Evolutionary conservation across 2,888 invertebrate species (phyloP).

Genomic region (Gymnosoma rotundatum): DNA sequence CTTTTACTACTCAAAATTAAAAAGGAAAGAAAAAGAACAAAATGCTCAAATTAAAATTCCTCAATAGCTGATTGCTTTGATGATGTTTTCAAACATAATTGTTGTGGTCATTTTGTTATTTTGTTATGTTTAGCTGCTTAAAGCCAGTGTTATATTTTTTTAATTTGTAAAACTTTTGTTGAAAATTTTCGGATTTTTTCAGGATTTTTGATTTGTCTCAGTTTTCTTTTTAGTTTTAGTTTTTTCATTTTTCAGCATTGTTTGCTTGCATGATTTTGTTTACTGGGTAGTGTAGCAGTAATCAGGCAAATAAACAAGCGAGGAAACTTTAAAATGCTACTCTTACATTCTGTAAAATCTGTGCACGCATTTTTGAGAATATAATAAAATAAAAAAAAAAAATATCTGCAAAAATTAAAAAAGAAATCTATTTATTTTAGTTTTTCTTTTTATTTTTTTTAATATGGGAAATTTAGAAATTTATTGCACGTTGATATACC

Average conservation of each 20-base stretch:
- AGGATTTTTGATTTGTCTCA: conserved; percentile 34
- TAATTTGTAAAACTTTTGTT: conserved; percentile 16
- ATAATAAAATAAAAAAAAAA: conserved; percentile 52
- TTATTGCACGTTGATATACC: conserved; percentile 71
- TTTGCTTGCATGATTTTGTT: conserved; percentile 78
- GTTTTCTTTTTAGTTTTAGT: conserved; percentile 67
- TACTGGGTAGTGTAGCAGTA: conserved; percentile 68
- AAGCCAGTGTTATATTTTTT: conserved; percentile 58
- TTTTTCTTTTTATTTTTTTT: conserved; percentile 61
- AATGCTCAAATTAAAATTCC: conserved; percentile 47
- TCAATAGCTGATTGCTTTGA: conserved; percentile 1
- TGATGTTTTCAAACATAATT: conserved; percentile 14
- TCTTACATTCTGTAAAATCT: conserved; percentile 81
- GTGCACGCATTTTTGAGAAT: conserved; percentile 75
- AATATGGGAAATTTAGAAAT: conserved; percentile 69
- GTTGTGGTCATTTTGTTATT: conserved; percentile 25
- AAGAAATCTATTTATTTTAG: conserved; percentile 52
- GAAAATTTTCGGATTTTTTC: conserved; percentile 16
- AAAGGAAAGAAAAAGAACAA: conserved; percentile 26
- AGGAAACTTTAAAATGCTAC: conserved; percentile 81
- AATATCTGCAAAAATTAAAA: conserved; percentile 60
- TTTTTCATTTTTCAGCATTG: conserved; percentile 75
- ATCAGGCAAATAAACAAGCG: conserved; percentile 80
- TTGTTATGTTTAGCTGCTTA: conserved; percentile 12
- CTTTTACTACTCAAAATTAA: conserved; percentile 67